Conservation (phyloP, 2,797 vertebrate species). For the Caiman crocodilus region DNA sequence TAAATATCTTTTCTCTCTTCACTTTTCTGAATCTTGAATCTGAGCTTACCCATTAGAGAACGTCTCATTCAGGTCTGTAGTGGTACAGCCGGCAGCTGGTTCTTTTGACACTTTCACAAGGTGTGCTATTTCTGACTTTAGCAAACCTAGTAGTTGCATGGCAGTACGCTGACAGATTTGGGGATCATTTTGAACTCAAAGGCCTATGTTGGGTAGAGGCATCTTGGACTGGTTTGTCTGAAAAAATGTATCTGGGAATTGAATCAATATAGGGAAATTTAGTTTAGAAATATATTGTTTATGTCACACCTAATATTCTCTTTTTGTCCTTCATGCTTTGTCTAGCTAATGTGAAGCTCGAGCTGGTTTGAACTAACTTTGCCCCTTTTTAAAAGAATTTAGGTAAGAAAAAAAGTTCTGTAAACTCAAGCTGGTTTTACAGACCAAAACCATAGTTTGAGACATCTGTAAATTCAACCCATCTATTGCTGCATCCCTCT, state of each 20-base stretch:
- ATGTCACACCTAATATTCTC: background rate
- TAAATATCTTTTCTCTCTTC: background rate
- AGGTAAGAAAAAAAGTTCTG: background rate
- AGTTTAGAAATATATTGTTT: background rate
- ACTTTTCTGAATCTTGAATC: background rate
- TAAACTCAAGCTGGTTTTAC: background rate
- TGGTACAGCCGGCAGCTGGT: background rate
- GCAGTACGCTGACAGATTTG: background rate
- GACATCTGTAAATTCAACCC: conserved; percentile 2
- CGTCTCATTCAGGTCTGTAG: background rate
- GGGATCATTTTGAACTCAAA: background rate
- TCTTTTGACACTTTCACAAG: background rate
- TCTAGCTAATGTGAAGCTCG: background rate
- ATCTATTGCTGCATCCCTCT: conserved; percentile 32
- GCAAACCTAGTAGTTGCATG: background rate
- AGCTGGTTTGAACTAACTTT: background rate
- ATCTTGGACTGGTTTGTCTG: background rate
- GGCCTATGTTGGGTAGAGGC: background rate
- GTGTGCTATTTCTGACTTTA: background rate
- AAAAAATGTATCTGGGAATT: background rate
- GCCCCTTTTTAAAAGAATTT: background rate
- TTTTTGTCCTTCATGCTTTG: background rate
- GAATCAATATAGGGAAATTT: background rate
- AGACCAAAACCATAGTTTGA: background rate
- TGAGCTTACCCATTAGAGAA: background rate